Percentiles rank a stretch among this genome's conserved stretches.
Conservation (phyloP, 2,797 vertebrate species). For the Myotis vivesi region DNA sequence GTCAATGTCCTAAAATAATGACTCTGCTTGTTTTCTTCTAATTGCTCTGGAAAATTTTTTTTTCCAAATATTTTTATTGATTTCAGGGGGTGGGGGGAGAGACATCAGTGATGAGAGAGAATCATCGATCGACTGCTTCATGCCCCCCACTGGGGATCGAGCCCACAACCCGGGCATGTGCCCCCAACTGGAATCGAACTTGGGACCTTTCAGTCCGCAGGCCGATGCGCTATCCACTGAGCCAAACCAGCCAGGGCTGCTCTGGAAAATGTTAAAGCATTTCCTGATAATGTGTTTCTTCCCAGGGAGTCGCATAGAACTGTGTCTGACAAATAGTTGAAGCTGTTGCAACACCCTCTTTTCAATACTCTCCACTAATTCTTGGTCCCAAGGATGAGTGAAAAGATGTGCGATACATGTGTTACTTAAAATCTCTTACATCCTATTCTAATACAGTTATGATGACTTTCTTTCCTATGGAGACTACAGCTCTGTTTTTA, state of each 20-base stretch:
- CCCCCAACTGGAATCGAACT: too few species aligned
- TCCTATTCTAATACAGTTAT: background rate
- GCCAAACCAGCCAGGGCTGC: too few species aligned
- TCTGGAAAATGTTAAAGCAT: background rate
- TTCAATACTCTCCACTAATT: background rate
- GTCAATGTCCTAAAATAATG: background rate
- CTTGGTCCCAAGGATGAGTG: background rate
- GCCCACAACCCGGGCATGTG: too few species aligned
- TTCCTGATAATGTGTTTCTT: background rate
- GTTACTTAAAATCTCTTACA: constrained; percentile 1
- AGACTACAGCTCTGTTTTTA: constrained; percentile 9
- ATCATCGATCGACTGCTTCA: too few species aligned
- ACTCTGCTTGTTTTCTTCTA: background rate
- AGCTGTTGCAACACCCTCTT: background rate
- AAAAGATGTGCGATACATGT: background rate
- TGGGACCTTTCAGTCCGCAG: too few species aligned
- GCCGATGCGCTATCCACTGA: too few species aligned
- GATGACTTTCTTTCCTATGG: background rate
- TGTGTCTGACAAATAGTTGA: background rate
- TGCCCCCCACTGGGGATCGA: too few species aligned
- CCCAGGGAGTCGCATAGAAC: background rate
- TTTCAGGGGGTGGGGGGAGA: too few species aligned
- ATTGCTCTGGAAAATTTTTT: background rate
- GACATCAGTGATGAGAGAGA: too few species aligned
- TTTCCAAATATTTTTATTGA: too few species aligned